Percentiles rank a stretch among this genome's conserved stretches.
Evolutionary conservation across 2,797 vertebrate genomes (phyloP).

Genomic region (Anniella stebbinsi): DNA sequence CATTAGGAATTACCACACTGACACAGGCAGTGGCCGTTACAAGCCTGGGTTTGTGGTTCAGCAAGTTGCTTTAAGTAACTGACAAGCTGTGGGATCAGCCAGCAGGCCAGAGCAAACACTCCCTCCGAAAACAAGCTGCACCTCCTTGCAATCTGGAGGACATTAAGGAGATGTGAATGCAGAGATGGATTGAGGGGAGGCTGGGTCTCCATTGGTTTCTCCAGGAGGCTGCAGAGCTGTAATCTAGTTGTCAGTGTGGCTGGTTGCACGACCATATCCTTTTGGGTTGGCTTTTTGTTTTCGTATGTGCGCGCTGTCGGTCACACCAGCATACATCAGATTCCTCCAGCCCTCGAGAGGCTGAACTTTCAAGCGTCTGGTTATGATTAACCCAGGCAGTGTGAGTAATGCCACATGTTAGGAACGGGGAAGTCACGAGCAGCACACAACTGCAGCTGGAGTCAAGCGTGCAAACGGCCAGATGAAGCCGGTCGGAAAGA

Average conservation of each 20-base stretch:
- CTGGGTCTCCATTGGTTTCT: background rate
- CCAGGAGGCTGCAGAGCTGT: background rate
- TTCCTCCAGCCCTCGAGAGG: constrained; percentile 45
- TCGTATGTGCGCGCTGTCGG: background rate
- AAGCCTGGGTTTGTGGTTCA: background rate
- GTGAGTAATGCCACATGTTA: constrained; percentile 50
- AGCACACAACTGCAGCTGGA: background rate
- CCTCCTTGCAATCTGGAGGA: constrained; percentile 4
- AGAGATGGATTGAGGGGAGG: background rate
- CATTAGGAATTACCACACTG: background rate
- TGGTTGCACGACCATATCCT: background rate
- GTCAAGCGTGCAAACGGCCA: background rate
- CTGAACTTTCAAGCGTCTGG: constrained; percentile 27
- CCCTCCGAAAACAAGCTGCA: background rate
- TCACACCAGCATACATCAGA: background rate
- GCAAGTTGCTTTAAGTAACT: constrained; percentile 15
- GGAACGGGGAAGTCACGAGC: background rate
- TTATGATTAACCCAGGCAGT: constrained; percentile 44
- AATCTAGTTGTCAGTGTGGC: constrained; percentile 17
- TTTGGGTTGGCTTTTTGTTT: background rate
- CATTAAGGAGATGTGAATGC: background rate
- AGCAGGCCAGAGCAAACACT: background rate
- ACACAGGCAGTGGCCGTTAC: background rate
- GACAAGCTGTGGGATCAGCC: background rate
- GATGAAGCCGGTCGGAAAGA: constrained; percentile 1